phyloP scores from a whole-genome alignment of 92 coral and sea anemone species.

The Isaurus tuberculatus region DNA sequence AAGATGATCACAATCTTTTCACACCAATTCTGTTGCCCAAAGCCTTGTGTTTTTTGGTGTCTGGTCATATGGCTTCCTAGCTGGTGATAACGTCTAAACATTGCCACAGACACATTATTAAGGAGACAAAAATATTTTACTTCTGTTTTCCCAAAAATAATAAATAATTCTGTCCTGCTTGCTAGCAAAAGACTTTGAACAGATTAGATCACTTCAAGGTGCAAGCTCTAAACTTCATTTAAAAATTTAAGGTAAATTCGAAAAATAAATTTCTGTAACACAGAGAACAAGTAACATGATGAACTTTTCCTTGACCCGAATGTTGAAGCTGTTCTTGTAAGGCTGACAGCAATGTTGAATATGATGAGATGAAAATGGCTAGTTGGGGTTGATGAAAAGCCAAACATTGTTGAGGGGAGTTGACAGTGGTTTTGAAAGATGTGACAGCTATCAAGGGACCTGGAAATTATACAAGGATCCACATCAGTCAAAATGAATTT shows the following conservation, averaged over 20 bases:
- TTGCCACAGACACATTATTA: not conserved
- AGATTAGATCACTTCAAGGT: too few relatives aligned
- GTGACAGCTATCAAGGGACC: conserved; percentile 39
- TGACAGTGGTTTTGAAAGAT: conserved; percentile 45
- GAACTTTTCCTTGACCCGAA: conserved; percentile 1
- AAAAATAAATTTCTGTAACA: too few relatives aligned
- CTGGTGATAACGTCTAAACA: conserved; percentile 1
- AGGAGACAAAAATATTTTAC: not conserved
- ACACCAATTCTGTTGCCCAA: conserved; percentile 4
- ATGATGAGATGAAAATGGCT: conserved; percentile 47
- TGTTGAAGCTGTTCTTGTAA: conserved; percentile 25
- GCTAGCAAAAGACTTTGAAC: not conserved
- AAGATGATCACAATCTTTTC: conserved; percentile 2
- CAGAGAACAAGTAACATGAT: not conserved
- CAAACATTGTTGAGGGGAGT: conserved; percentile 49
- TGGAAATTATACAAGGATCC: conserved; percentile 50
- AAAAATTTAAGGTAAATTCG: too few relatives aligned
- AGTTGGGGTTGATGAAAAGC: conserved; percentile 54
- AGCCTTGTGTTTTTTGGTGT: not conserved
- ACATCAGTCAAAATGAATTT: conserved; percentile 31
- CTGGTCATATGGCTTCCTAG: conserved; percentile 1
- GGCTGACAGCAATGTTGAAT: conserved; percentile 34
- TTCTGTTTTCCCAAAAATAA: not conserved
- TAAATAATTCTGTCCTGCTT: too few relatives aligned
- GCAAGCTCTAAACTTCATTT: too few relatives aligned